Conservation (phyloP, 2,888 invertebrate genomes). For the Xylota segnis region DNA sequence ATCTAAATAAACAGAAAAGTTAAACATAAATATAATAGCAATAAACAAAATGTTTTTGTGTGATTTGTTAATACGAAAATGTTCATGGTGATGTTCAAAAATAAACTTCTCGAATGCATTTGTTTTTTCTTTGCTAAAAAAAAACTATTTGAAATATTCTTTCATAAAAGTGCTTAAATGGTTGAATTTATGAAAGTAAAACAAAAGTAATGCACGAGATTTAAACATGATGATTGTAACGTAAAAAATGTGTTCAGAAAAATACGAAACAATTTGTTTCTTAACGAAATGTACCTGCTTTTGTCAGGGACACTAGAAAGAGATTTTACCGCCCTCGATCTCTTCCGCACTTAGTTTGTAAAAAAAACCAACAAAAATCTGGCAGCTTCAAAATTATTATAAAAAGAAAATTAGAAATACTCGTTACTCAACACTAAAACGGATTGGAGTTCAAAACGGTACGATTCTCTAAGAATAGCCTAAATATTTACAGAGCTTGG, state of each 20-base stretch:
- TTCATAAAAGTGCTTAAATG: slow-evolving; percentile 26
- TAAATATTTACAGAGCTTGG: slow-evolving; percentile 66
- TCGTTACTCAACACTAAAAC: slow-evolving; percentile 77
- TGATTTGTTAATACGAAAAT: background rate
- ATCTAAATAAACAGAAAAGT: slow-evolving; percentile 67
- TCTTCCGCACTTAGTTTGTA: slow-evolving; percentile 27
- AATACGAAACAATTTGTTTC: slow-evolving; percentile 4
- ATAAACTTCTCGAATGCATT: slow-evolving; percentile 7
- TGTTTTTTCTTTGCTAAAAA: slow-evolving; percentile 31
- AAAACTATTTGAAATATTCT: slow-evolving; percentile 1
- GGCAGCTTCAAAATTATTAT: slow-evolving; percentile 64
- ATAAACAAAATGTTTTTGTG: slow-evolving; percentile 25
- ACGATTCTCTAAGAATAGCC: slow-evolving; percentile 58
- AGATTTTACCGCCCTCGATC: background rate
- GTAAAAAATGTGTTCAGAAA: slow-evolving; percentile 37
- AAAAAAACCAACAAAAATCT: slow-evolving; percentile 39
- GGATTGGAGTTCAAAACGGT: slow-evolving; percentile 75
- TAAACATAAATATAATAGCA: slow-evolving; percentile 40
- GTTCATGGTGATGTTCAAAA: slow-evolving; percentile 5
- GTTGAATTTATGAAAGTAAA: slow-evolving; percentile 53
- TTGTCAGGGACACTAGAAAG: slow-evolving; percentile 2
- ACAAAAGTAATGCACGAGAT: slow-evolving; percentile 22
- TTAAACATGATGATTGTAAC: slow-evolving; percentile 23
- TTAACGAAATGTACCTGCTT: slow-evolving; percentile 22
- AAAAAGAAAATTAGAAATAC: slow-evolving; percentile 64